These are phyloP conservation scores for Pheosia tremula DNA, from an alignment of 2,888 invertebrate species.

Conservation along the genomic window DNA sequence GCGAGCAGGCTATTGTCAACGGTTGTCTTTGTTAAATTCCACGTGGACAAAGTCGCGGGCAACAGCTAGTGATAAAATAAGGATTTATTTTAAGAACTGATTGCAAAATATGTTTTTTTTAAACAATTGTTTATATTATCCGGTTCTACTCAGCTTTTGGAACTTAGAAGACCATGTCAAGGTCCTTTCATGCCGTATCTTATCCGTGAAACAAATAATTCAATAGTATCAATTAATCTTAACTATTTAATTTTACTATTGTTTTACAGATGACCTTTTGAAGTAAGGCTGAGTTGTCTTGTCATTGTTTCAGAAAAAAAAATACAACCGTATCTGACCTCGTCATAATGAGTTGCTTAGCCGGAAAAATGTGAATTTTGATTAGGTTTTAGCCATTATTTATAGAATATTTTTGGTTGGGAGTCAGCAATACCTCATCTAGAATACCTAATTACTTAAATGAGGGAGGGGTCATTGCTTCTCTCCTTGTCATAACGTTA, in stretches of 20 bases:
- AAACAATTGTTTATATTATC: background rate
- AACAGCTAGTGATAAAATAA: too few relatives aligned
- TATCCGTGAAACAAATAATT: conserved; percentile 63
- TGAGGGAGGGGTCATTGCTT: too few relatives aligned
- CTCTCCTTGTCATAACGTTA: too few relatives aligned
- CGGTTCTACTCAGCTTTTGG: conserved; percentile 17
- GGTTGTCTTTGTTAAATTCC: too few relatives aligned
- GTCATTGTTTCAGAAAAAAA: conserved; percentile 43
- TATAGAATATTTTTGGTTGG: too few relatives aligned
- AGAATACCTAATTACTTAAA: too few relatives aligned
- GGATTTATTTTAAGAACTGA: too few relatives aligned
- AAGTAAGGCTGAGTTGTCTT: conserved; percentile 49
- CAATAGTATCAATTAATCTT: conserved; percentile 60
- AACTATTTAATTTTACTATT: conserved; percentile 63
- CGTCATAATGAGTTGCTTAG: conserved; percentile 27
- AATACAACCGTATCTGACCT: conserved; percentile 29
- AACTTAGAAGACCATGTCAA: conserved; percentile 62
- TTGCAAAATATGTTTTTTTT: background rate
- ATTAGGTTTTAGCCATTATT: background rate
- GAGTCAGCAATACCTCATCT: too few relatives aligned
- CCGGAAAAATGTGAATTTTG: conserved; percentile 34
- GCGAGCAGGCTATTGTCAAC: too few relatives aligned
- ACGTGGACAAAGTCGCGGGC: too few relatives aligned
- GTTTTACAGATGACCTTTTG: conserved; percentile 58
- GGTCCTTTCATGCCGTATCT: conserved; percentile 52